Conservation (phyloP, 2,888 invertebrate species). For the Drosophila borborema region DNA sequence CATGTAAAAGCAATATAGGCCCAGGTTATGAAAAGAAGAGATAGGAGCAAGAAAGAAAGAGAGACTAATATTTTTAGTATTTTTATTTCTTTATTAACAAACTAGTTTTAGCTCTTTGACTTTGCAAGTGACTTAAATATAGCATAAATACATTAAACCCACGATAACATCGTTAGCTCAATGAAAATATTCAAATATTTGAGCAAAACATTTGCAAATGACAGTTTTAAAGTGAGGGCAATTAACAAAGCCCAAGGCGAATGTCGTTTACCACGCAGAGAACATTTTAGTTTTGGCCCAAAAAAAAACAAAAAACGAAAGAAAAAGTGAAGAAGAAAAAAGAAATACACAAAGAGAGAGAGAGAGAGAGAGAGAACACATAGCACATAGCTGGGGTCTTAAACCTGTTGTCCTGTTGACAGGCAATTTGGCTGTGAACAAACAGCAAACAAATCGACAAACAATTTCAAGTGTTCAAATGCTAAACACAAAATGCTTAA, state of each 20-base stretch:
- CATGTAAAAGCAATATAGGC: too few species aligned
- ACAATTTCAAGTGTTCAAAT: conserved; percentile 68
- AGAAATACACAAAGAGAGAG: background rate
- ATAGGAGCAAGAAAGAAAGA: too few species aligned
- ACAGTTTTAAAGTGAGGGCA: conserved; percentile 1
- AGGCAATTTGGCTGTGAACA: conserved; percentile 55
- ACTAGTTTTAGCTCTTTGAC: background rate
- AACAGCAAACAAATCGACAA: conserved; percentile 66
- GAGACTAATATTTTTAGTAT: too few species aligned
- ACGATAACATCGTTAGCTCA: background rate
- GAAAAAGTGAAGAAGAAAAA: background rate
- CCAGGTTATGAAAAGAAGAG: too few species aligned
- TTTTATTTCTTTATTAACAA: too few species aligned
- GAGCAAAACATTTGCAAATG: background rate
- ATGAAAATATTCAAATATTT: too few species aligned
- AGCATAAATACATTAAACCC: background rate
- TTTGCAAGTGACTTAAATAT: background rate
- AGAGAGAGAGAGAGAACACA: background rate
- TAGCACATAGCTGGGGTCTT: conserved; percentile 32
- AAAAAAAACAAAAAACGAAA: conserved; percentile 4
- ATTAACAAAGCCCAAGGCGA: conserved; percentile 10
- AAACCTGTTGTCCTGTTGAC: conserved; percentile 45
- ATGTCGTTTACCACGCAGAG: background rate
- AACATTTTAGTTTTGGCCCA: conserved; percentile 2
- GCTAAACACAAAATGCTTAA: conserved; percentile 62